These are phyloP conservation scores for Sipha flava DNA, from an alignment of 1,140 invertebrate genomes.

Conservation along the genomic window DNA sequence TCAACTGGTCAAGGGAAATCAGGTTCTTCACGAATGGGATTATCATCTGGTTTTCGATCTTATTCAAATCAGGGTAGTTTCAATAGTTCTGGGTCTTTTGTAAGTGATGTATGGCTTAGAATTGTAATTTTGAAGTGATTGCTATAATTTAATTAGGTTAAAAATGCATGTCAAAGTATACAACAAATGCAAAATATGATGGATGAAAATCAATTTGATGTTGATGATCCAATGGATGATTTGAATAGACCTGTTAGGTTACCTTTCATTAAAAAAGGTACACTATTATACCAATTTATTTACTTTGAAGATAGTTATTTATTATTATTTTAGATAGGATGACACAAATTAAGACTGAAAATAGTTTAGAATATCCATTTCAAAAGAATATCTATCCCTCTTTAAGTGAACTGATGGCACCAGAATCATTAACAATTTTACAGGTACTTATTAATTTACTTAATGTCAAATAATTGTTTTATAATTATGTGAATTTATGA, in stretches of 20 bases:
- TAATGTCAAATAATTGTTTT: not conserved
- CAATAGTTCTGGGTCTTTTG: conserved; percentile 4
- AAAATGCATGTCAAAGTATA: not conserved
- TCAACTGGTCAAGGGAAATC: not conserved
- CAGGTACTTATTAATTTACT: not conserved
- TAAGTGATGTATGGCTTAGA: not conserved
- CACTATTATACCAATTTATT: not conserved
- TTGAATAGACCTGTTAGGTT: not conserved
- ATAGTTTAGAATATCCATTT: conserved; percentile 8
- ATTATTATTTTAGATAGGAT: not conserved
- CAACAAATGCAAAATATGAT: conserved; percentile 9
- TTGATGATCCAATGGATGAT: not conserved
- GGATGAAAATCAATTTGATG: conserved; percentile 5
- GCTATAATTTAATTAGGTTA: not conserved
- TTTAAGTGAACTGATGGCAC: not conserved
- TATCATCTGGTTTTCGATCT: conserved; percentile 13
- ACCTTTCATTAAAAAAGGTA: conserved; percentile 1
- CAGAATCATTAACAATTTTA: conserved; percentile 1
- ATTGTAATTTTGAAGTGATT: not conserved
- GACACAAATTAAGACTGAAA: not conserved
- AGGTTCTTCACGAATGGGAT: not conserved
- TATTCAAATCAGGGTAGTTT: conserved; percentile 14
- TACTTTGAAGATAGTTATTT: not conserved
- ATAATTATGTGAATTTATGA: not conserved
- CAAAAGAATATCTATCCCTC: conserved; percentile 1